These are phyloP conservation scores for Todiramphus saurophagus DNA, from an alignment of 2,113 vertebrate genomes.

Conservation along the genomic window DNA sequence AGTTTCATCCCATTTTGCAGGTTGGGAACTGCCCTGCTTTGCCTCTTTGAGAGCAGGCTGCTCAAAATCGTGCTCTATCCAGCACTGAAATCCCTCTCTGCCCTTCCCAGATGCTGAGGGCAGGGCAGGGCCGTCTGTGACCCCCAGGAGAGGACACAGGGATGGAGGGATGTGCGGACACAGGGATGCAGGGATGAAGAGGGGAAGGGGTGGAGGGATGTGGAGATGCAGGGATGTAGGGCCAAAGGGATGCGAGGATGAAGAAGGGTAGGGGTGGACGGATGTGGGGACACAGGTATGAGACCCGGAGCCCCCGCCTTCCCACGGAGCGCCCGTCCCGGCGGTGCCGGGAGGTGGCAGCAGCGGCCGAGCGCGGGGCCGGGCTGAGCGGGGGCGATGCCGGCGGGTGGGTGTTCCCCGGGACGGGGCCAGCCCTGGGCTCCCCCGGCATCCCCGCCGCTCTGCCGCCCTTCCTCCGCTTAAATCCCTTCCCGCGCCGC, in stretches of 20 bases:
- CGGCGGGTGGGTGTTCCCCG: not conserved
- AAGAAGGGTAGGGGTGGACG: not conserved
- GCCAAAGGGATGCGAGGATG: too few species aligned
- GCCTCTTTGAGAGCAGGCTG: not conserved
- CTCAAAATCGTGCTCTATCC: not conserved
- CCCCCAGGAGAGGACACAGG: not conserved
- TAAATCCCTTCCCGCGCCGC: not conserved
- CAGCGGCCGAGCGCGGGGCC: not conserved
- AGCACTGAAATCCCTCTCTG: not conserved
- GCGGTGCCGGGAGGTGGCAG: slow-evolving; percentile 44
- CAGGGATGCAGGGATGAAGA: fast-evolving
- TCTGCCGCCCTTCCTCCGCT: not conserved
- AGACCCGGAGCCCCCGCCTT: not conserved
- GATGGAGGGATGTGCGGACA: not conserved
- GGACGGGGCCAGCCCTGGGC: not conserved
- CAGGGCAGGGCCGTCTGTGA: not conserved
- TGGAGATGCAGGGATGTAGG: not conserved
- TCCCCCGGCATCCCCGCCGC: not conserved
- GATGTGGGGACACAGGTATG: not conserved
- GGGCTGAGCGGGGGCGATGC: not conserved
- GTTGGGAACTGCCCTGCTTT: not conserved
- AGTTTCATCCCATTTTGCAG: not conserved
- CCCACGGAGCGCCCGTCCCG: not conserved
- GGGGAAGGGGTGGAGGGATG: fast-evolving
- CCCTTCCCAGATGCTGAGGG: not conserved